Percentiles rank a stretch among this genome's conserved stretches.
Evolutionary conservation across 2,797 vertebrate species (phyloP).

Genomic region (Enteromius treurensis): DNA sequence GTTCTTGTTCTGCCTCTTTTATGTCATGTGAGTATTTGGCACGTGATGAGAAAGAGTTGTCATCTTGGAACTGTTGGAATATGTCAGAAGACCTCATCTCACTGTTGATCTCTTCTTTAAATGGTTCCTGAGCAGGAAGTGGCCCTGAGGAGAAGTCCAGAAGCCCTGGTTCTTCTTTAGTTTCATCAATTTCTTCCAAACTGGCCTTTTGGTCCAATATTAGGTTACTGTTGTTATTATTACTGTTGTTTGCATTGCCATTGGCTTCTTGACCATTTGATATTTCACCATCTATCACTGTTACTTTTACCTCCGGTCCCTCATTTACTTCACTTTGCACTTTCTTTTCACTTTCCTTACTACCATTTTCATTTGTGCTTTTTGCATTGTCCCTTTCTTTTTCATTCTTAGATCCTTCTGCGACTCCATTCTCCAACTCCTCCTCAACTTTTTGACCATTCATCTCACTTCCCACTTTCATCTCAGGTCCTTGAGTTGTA

Average conservation of each 20-base stretch:
- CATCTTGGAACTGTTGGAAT: slow-evolving; percentile 70
- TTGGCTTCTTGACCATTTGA: slow-evolving; percentile 67
- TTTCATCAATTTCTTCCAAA: slow-evolving; percentile 51
- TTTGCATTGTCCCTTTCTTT: slow-evolving; percentile 64
- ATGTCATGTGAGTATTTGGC: slow-evolving; percentile 72
- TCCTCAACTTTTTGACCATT: slow-evolving; percentile 53
- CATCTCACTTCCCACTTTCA: slow-evolving; percentile 50
- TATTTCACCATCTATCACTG: slow-evolving; percentile 76
- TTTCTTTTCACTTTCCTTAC: slow-evolving; percentile 51
- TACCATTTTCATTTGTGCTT: slow-evolving; percentile 55
- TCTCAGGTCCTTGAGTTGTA: slow-evolving; percentile 37
- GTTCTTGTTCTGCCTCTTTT: slow-evolving; percentile 41
- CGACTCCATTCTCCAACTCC: slow-evolving; percentile 54
- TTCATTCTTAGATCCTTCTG: slow-evolving; percentile 64
- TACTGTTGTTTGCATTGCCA: slow-evolving; percentile 82
- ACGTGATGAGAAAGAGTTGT: slow-evolving; percentile 67
- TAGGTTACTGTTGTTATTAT: slow-evolving; percentile 74
- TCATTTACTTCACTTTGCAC: slow-evolving; percentile 65
- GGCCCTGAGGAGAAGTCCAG: slow-evolving; percentile 37
- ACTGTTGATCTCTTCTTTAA: slow-evolving; percentile 52
- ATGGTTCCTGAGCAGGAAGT: slow-evolving; percentile 45
- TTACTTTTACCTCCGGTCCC: slow-evolving; percentile 76
- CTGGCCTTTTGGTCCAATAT: slow-evolving; percentile 56
- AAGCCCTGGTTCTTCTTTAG: slow-evolving; percentile 40
- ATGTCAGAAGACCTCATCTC: slow-evolving; percentile 68